Evolutionary conservation across 2,797 vertebrate genomes (phyloP), one percentile per base, ranked within the genome.

Genomic region (Margarornis squamiger): DNA sequence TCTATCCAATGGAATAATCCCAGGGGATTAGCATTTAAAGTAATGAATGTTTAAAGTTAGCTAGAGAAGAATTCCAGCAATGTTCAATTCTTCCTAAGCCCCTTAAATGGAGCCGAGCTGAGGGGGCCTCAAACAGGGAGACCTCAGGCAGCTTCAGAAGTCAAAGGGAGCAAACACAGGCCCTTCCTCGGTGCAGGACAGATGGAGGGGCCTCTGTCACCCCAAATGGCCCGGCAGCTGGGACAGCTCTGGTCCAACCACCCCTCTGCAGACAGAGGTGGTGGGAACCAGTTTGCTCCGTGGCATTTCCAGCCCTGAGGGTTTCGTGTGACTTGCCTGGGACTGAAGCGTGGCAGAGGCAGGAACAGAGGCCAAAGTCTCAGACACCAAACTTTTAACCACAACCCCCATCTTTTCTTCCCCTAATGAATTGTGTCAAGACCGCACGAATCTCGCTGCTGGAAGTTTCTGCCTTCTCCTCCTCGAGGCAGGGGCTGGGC

Each of bases 31-130:
- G 71, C 90, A 93, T 96, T 96, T 94, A 95, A 97, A 94, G 94
- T 94, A 97, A 96, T 95, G 94, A 96, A 95, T 88, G 93, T 96
- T 96, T 95, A 96, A 96, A 96, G 94, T 96, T 96, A 96, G 90
- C 38, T 23, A 90, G 71, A 90, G 94, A 96, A 93, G 95, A 96
- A 97, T 97, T 96, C 67, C 94, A 97, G 78, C 90, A 93, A 96
- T 96, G 95, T 79, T 95, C 95, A 84, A 89, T 94, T 95, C 94
- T 94, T 96, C 77, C 90, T 95, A 96, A 97, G 84, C 86, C 94
- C 95, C 95, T 96, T 96, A 96, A 96, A 96, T 93, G 94, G 95
- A 95, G 80, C 61, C 3, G 70, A 90, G 90, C 54, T 71, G 80
- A 94, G 90, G 95, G 85, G 95, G 95, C 96, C 96, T 95, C 30